Evolutionary conservation across 2,113 vertebrate genomes (phyloP), one percentile per base, ranked within the genome.

Genomic region (Aldabrachelys gigantea): DNA sequence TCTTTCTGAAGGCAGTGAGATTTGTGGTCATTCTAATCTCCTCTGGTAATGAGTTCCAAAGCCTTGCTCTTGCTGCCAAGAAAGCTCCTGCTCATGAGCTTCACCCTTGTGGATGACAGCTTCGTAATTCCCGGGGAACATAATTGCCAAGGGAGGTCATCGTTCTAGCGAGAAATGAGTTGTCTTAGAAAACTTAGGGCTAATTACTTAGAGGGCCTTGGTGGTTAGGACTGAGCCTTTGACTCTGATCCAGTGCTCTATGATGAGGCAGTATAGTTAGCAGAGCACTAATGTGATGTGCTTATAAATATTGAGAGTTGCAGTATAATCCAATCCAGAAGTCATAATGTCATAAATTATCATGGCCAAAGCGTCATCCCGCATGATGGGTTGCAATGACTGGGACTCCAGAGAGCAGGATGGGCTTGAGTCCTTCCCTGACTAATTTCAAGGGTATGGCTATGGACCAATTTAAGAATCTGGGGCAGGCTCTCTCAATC

Each of bases 41-140:
- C 75, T 72, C 57, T 86, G 91, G 72, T 89, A 92, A 83, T 65
- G 89, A 94, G 85, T 84, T 96, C 79, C 85, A 83, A 91, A 72
- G 59, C 89, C 79, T 84, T 92, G 88, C 57, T 92, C 80, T 89
- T 89, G 84, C 59, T 88, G 89, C 95, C 91, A 82, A 49, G 50
- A 85, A 93, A 89, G 86, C 87, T 96, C 54, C 93, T 92, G 38
- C 53, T 91, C 92, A 85, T 91, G 89, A 95, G 41, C 84, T 94
- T 84, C 81, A 57, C 84, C 85, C 92, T 89, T 85, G 84, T 56
- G 80, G 57, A 21, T 79, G 85, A 52, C 85, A 89, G 90, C 82
- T 92, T 84, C 90, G 79, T 21, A 38, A 29, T 50, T 87, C 57
- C 78, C 2, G 72, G 27, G 24, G 72, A 76, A 76, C 72, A 76